A percentile compares a stretch with the other conserved stretches of the same genome.
These are phyloP conservation scores for Ochotona curzoniae DNA, from an alignment of 2,113 vertebrate species.

Conservation along the genomic window DNA sequence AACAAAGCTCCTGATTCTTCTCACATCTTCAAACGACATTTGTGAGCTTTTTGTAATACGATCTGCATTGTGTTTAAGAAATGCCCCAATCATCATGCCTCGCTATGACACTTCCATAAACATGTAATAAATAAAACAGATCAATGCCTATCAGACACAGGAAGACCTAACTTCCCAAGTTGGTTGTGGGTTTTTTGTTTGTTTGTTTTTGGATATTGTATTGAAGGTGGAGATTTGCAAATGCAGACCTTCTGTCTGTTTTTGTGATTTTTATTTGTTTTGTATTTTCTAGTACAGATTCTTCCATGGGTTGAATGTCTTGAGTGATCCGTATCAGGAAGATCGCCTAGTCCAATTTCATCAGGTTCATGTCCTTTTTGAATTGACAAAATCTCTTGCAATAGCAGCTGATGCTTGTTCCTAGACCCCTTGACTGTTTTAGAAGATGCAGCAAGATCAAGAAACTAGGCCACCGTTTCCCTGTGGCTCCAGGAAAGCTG, in stretches of 20 bases:
- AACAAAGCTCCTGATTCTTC: background rate
- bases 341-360: too few relatives aligned
- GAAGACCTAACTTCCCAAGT: background rate
- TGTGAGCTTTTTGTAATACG: slow-evolving; percentile 2
- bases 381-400: too few relatives aligned
- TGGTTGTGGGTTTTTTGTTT: background rate
- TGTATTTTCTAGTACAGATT: too few relatives aligned
- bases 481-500: too few relatives aligned
- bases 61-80: background rate
- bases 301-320: too few relatives aligned
- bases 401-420: too few relatives aligned
- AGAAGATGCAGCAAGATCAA: too few relatives aligned
- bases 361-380: too few relatives aligned
- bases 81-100: background rate
- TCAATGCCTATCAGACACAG: background rate
- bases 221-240: background rate
- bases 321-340: too few relatives aligned
- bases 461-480: too few relatives aligned
- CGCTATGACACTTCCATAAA: background rate
- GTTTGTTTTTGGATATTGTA: background rate
- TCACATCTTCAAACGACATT: background rate
- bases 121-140: background rate
- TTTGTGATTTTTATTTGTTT: background rate
- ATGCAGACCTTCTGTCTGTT: background rate
- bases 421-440: too few relatives aligned